Evolutionary conservation across 2,888 invertebrate genomes (phyloP), one percentile per base, ranked within the genome.

Genomic region (Drosophila histrio): DNA sequence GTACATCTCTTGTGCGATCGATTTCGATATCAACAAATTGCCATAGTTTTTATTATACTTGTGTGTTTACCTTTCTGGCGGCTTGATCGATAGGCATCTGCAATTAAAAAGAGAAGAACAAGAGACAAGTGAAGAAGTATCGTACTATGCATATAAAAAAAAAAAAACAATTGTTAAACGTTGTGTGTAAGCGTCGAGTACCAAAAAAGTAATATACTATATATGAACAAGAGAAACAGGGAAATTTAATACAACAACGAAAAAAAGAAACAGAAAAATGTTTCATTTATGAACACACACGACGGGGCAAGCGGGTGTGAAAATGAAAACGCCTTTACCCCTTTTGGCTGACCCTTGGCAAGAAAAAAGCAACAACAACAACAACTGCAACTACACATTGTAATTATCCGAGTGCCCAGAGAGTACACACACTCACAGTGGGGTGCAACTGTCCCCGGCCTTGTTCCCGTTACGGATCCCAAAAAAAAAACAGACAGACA

Each of bases 31-130:
- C 50, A 62, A 61, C 52, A 79, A 79, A 77, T 86, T 83, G 79
- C 77, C 76, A 80, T 85, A 72, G 78, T 74, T 88, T 83, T 83
- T 79, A 80, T 78, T 79, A 75, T 79, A 75, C 78, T 87, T 80
- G 75, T 87, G 81, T 90, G 87, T 87, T 94, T 94, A 94, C 94
- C 94, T 94, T 93, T 94, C 94, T 93, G 94, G 94, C 94, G 94
- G 94, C 94, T 94, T 94, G 94, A 94, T 94, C 93, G 94, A 94
- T 94, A 94, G 94, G 94, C 94, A 94, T 94, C 94, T 94, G 94
- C 93, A 94, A 94, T 94, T 94, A 94, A 94, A 94, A 94, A 94
- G 89, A 93, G 93, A 88, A 93, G 93, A 88, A 87, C 90, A 89
- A 88, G 85, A 89, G 77, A 87, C 79, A 82, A 94, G 94, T 93